A percentile compares a stretch with the other conserved stretches of the same genome.
These are phyloP conservation scores for Agelaius tricolor DNA, from an alignment of 2,113 vertebrate species.

Conservation along the genomic window DNA sequence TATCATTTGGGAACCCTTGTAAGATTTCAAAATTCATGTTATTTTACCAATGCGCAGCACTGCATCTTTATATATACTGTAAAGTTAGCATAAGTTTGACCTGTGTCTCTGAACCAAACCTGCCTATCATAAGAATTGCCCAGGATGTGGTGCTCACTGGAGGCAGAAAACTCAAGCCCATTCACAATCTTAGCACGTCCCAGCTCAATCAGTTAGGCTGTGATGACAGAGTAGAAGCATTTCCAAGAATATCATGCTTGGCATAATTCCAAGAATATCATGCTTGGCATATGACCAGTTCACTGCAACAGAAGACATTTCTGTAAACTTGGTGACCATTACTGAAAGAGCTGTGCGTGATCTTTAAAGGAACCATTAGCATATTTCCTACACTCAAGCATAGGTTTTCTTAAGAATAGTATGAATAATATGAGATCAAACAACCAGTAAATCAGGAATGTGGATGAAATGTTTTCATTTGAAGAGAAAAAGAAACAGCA, in stretches of 20 bases:
- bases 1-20: background rate
- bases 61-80: background rate
- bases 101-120: background rate
- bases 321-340: background rate
- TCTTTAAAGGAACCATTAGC: background rate
- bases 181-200: background rate
- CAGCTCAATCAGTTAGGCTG: background rate
- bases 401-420: background rate
- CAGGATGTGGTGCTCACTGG: background rate
- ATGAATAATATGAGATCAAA: background rate
- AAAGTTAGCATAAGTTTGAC: background rate
- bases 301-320: background rate
- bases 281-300: background rate
- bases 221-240: background rate
- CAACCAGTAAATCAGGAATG: background rate
- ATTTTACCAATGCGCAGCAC: background rate
- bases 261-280: background rate
- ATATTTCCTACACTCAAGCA: background rate
- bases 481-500: background rate
- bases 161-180: background rate
- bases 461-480: background rate
- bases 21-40: background rate
- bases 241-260: background rate
- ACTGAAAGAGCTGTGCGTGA: background rate
- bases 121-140: background rate